Evolutionary conservation across 2,797 vertebrate species (phyloP), one percentile per base, ranked within the genome.

Genomic region (Pangasius djambal): DNA sequence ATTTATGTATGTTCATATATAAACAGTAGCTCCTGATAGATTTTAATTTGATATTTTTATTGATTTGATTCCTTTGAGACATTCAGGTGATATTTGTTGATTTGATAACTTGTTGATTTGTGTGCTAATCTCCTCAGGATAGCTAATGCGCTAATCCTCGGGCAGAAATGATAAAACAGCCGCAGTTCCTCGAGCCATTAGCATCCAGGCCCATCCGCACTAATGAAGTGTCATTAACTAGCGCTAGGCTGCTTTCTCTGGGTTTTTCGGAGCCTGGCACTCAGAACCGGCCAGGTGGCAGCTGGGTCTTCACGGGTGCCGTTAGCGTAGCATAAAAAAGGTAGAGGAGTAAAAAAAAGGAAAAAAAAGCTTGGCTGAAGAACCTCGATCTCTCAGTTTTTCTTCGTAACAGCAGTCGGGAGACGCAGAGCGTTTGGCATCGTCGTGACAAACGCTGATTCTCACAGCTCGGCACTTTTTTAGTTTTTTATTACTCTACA

Each of bases 211-310:
- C 55, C 63, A 74, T 89, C 83, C 28, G 52, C 10, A n/a, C 85
- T 90, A 91, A 91, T 92, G 87, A 90, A 91, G 89, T 87, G 78
- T 87, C 87, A 83, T 91, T 92, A 91, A 91, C 91, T 86, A 88
- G 89, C 70, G 74, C 89, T 92, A 78, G 85, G 75, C 90, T 87
- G 88, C 86, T 88, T 89, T 85, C 72, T 84, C 78, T 88, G 87
- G 90, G 86, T 88, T 88, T 91, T 86, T 85, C 18, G 18, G 40
- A 65, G 84, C 55, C 89, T 92, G 92, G 92, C 91, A 90, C 88
- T 77, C n/a, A 74, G 34, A 89, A 69, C 28, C 77, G 85, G 86
- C 90, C 92, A 93, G 92, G 92, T 93, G 92, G 91, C 87, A 78
- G 79, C 90, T 82, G 77, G 89, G 87, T 89, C 91, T 88, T 89